Evolutionary conservation across 2,888 invertebrate species (phyloP).

Genomic region (Petrolisthes manimaculis): DNA sequence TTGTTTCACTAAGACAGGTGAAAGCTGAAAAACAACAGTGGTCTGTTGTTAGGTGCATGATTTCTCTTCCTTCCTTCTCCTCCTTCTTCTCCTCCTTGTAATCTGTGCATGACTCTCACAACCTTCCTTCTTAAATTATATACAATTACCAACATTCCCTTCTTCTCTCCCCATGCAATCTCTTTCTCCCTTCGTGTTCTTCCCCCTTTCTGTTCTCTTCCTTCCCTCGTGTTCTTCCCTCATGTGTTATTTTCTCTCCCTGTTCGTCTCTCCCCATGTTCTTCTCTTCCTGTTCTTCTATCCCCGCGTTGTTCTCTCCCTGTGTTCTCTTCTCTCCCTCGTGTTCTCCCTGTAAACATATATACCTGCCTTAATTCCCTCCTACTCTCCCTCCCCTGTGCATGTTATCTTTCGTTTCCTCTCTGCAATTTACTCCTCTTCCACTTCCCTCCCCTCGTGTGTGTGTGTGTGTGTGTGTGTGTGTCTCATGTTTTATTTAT

Average conservation of each 20-base stretch:
- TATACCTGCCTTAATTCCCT: background rate
- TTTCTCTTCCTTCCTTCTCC: too few species aligned
- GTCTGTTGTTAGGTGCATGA: too few species aligned
- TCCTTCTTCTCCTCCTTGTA: background rate
- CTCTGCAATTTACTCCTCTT: too few species aligned
- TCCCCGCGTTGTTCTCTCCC: background rate
- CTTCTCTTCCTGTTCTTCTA: too few species aligned
- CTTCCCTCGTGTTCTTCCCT: background rate
- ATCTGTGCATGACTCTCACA: background rate
- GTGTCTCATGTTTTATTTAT: too few species aligned
- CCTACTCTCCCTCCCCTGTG: too few species aligned
- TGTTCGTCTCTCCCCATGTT: background rate
- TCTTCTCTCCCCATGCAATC: background rate
- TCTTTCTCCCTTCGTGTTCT: background rate
- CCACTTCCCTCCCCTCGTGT: too few species aligned
- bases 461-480: too few species aligned
- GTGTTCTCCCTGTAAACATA: background rate
- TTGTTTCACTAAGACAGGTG: too few species aligned
- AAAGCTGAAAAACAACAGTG: too few species aligned
- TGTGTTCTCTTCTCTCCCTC: background rate
- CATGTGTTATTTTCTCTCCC: background rate
- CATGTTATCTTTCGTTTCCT: too few species aligned
- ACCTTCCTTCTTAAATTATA: background rate
- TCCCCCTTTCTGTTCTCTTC: background rate
- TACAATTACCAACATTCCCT: background rate